Evolutionary conservation across 2,797 vertebrate genomes (phyloP), one percentile per base, ranked within the genome.

Genomic region (Cryptoprocta ferox): DNA sequence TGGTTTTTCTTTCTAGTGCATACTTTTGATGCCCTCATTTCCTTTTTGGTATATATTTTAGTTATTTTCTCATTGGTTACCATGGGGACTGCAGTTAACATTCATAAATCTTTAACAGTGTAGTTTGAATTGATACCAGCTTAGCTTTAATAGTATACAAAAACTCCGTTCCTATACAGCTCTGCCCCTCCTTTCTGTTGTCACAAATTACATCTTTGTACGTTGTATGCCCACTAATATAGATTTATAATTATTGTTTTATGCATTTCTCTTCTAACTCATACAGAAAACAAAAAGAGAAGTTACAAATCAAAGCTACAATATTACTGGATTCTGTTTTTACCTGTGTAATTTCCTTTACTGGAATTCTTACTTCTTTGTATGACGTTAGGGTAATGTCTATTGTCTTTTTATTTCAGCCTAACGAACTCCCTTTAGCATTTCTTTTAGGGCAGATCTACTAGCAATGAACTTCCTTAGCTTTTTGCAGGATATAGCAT

Each of bases 31-130:
- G 13, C 80, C n/a, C 21, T 88, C 56, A 59, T 89, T 89, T 89
- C 19, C 18, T 61, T 91, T 80, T 68, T 39, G 61, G 21, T 84
- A 14, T 93, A 42, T 83, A 24, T 91, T 88, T 82, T 71, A 82
- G 35, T 68, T 85, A 89, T 81, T 96, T 94, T 89, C 50, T 88
- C 89, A 89, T 18, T 78, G n/a, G 30, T 97, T 75, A 53, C 56
- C 30, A 32, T 89, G 39, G 59, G 28, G 79, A 88, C 68, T 30
- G 53, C 12, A 75, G 24, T 81, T 89, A 81, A 65, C 59, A 89
- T 92, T 94, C 59, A 75, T 86, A 81, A 26, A 10, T 81, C 90
- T 89, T 73, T 66, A 91, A 48, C 50, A 86, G 3, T 89, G 21
- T 88, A 28, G 50, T 79, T 87, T 87, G 71, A 96, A 79, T 53